Percentiles rank a stretch among this genome's conserved stretches.
Evolutionary conservation across 2,888 invertebrate genomes (phyloP).

Genomic region (Stenodema calcarata): DNA sequence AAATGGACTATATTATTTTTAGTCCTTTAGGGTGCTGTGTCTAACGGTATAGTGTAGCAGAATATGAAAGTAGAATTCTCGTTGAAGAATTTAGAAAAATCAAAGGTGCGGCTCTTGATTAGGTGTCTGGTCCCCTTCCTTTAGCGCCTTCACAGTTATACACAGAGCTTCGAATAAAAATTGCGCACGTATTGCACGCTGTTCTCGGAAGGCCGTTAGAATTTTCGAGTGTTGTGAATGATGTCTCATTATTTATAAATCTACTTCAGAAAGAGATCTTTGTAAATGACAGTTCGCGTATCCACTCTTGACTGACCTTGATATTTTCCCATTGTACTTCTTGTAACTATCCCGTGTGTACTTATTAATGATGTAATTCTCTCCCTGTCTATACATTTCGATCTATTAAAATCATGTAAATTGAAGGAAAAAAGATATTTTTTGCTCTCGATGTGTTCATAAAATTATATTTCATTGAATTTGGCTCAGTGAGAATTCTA

Average conservation of each 20-base stretch:
- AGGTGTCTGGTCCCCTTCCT: not conserved
- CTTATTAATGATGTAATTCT: constrained; percentile 1
- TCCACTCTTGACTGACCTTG: constrained; percentile 4
- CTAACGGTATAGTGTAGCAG: not conserved
- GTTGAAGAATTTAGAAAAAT: not conserved
- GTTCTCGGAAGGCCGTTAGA: not conserved
- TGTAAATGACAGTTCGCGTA: not conserved
- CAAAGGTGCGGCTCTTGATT: not conserved
- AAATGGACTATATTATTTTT: not conserved
- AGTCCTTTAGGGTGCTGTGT: not conserved
- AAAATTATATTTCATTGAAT: constrained; percentile 27
- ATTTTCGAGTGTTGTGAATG: not conserved
- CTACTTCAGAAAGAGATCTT: not conserved
- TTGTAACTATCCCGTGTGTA: constrained; percentile 3
- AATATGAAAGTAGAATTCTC: not conserved
- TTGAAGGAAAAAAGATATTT: not conserved
- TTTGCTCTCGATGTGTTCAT: constrained; percentile 39
- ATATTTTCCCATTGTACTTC: constrained; percentile 17
- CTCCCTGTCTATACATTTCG: not conserved
- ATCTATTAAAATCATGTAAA: constrained; percentile 5
- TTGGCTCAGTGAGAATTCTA: constrained; percentile 35
- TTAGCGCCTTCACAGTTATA: not conserved
- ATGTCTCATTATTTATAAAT: not conserved
- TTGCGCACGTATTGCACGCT: not conserved
- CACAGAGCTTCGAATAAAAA: not conserved